These are phyloP conservation scores for Carterocephalus palaemon DNA, from an alignment of 2,888 invertebrate genomes.

Conservation along the genomic window DNA sequence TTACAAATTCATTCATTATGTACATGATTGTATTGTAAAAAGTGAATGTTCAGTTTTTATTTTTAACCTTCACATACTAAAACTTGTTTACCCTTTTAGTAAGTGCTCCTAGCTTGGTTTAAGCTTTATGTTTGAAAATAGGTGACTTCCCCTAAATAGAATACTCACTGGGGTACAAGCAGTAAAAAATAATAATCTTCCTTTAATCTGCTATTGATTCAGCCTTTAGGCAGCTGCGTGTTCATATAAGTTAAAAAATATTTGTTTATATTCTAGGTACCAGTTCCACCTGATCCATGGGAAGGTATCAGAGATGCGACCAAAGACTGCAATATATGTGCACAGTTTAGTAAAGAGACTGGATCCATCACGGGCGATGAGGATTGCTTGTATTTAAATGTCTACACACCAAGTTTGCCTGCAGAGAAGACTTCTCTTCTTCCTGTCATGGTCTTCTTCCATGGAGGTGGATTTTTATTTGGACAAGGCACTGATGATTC, in stretches of 20 bases:
- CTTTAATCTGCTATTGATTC: no score
- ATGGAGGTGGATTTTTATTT: slow-evolving; percentile 69
- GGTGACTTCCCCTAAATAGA: no score
- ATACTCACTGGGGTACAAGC: no score
- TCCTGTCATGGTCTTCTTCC: slow-evolving; percentile 71
- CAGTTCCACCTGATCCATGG: slow-evolving; percentile 71
- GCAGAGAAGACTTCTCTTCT: slow-evolving; percentile 32
- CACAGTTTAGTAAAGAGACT: slow-evolving; percentile 79
- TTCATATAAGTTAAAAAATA: neutral
- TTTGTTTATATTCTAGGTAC: slow-evolving; percentile 47
- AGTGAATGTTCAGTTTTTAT: neutral
- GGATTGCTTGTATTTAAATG: slow-evolving; percentile 84
- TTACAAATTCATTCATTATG: no score
- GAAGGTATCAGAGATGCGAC: slow-evolving; percentile 81
- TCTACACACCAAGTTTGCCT: slow-evolving; percentile 79
- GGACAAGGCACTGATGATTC: slow-evolving; percentile 63
- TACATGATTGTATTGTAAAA: no score
- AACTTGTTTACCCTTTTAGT: no score
- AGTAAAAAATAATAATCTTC: no score
- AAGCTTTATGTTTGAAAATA: no score
- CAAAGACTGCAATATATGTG: slow-evolving; percentile 80
- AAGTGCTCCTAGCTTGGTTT: no score
- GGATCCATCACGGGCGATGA: slow-evolving; percentile 75
- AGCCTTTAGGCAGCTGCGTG: no score
- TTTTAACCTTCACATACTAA: no score